Evolutionary conservation across 2,888 invertebrate species (phyloP).

Genomic region (Bruchidius siliquastri): DNA sequence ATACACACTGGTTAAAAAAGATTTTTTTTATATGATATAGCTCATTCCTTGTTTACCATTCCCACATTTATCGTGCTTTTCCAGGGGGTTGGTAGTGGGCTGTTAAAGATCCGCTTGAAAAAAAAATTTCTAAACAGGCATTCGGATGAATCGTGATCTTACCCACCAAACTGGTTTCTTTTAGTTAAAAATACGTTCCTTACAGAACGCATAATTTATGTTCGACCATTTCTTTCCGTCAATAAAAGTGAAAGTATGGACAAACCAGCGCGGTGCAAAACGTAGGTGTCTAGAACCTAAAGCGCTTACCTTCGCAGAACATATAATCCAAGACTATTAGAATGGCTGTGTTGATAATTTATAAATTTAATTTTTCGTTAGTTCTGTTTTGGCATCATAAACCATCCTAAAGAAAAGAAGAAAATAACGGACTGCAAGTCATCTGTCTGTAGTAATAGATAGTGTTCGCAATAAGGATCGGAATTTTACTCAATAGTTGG

Average conservation of each 20-base stretch:
- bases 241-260: constrained; percentile 38
- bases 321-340: neutral
- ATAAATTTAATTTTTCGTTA: neutral
- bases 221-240: constrained; percentile 31
- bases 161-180: neutral
- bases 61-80: too few species aligned
- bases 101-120: neutral
- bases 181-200: neutral
- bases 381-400: neutral
- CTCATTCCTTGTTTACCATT: too few species aligned
- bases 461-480: too few species aligned
- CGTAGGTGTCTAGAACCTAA: constrained; percentile 29
- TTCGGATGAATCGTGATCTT: neutral
- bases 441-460: too few species aligned
- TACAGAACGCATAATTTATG: constrained; percentile 17
- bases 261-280: constrained; percentile 16
- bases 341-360: neutral
- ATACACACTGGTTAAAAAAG: too few species aligned
- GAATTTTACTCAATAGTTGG: too few species aligned
- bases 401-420: too few species aligned
- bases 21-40: too few species aligned
- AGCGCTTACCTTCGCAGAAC: neutral
- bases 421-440: too few species aligned
- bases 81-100: too few species aligned
- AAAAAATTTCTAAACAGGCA: neutral